Percentiles rank a stretch among this genome's conserved stretches.
Evolutionary conservation across 1,140 invertebrate genomes (phyloP).

Genomic region (Cryptotermes secundus): DNA sequence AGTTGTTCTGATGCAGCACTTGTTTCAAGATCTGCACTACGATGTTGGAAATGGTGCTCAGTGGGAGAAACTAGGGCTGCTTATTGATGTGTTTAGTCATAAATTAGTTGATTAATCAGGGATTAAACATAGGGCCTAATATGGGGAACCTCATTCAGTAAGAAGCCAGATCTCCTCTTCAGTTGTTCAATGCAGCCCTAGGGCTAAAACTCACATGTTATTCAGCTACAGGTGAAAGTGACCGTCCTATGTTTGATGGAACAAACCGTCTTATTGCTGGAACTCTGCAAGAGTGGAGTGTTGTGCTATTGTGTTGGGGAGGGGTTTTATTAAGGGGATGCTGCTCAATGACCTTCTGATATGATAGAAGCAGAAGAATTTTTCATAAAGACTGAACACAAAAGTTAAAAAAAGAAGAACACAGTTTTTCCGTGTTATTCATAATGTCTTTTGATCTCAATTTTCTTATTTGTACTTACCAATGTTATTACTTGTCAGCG

Average conservation of each 20-base stretch:
- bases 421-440: constrained; percentile 26
- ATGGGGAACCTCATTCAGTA: not conserved
- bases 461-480: constrained; percentile 36
- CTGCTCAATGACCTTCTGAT: constrained; percentile 1
- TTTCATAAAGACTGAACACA: constrained; percentile 27
- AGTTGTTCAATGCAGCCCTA: not conserved
- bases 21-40: constrained; percentile 29
- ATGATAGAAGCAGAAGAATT: constrained; percentile 22
- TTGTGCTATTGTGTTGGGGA: not conserved
- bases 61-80: constrained; percentile 5
- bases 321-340: not conserved
- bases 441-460: constrained; percentile 36
- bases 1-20: constrained; percentile 30
- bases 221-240: not conserved
- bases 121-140: constrained; percentile 19
- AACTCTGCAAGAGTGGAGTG: not conserved
- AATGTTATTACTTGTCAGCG: constrained; percentile 23
- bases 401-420: not conserved
- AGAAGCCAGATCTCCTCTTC: not conserved
- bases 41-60: constrained; percentile 29
- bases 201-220: not conserved
- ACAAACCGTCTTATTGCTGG: not conserved
- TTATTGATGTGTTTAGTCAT: not conserved
- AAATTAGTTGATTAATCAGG: not conserved
- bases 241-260: not conserved